These are phyloP conservation scores for Caradrina clavipalpis DNA, from an alignment of 2,888 invertebrate genomes.

Conservation along the genomic window DNA sequence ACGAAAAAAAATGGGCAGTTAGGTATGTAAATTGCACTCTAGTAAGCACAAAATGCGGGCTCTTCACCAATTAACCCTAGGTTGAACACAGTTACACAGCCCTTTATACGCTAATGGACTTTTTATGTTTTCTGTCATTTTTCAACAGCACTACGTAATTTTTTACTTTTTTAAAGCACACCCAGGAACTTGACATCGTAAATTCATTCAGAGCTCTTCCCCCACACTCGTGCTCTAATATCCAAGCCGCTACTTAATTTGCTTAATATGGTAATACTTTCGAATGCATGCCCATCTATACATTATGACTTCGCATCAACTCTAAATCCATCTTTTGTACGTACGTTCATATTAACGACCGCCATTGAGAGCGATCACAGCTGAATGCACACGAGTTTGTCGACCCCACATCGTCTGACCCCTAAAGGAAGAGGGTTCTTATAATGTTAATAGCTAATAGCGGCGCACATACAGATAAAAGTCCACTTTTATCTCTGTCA, in stretches of 20 bases:
- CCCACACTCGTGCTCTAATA: conserved; percentile 57
- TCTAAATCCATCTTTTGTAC: conserved; percentile 73
- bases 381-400: conserved; percentile 85
- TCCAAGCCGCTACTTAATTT: conserved; percentile 61
- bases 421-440: conserved; percentile 85
- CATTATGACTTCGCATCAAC: conserved; percentile 54
- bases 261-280: conserved; percentile 60
- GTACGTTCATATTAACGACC: conserved; percentile 65
- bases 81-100: conserved; percentile 45
- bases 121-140: conserved; percentile 76
- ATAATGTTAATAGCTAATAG: conserved; percentile 82
- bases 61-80: conserved; percentile 62
- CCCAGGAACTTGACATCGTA: conserved; percentile 48
- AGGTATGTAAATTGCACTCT: conserved; percentile 46
- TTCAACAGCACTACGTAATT: conserved; percentile 64
- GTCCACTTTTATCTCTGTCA: conserved; percentile 83
- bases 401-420: conserved; percentile 83
- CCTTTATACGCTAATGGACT: conserved; percentile 74
- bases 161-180: conserved; percentile 51
- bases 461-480: conserved; percentile 77
- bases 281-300: conserved; percentile 39
- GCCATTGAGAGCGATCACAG: conserved; percentile 70
- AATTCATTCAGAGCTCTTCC: conserved; percentile 60
- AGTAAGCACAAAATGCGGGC: conserved; percentile 53
- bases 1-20: conserved; percentile 17